Evolutionary conservation across 2,797 vertebrate species (phyloP).

Genomic region (Sandelia bainsii): DNA sequence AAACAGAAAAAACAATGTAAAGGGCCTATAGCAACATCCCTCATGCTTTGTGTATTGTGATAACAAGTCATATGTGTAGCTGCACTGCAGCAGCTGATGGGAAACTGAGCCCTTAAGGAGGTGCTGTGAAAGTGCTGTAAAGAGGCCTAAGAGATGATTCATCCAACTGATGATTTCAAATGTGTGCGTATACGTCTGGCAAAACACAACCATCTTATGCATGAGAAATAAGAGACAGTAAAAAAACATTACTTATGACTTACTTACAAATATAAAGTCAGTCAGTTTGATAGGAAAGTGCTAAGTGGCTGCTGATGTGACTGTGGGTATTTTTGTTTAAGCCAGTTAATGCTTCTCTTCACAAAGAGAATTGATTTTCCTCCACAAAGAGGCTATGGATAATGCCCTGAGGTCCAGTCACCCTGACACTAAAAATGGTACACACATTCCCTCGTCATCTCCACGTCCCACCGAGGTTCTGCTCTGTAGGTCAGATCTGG

Average conservation of each 20-base stretch:
- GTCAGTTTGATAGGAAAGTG: constrained; percentile 25
- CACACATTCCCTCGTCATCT: constrained; percentile 8
- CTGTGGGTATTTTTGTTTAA: constrained; percentile 42
- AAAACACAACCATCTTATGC: constrained; percentile 26
- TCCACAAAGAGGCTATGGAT: constrained; percentile 70
- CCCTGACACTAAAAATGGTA: constrained; percentile 45
- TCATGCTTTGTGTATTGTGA: constrained; percentile 8
- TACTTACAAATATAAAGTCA: constrained; percentile 38
- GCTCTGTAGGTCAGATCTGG: constrained; percentile 36
- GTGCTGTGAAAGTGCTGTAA: constrained; percentile 12
- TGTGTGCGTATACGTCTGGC: background rate
- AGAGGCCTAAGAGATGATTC: constrained; percentile 36
- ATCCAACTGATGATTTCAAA: constrained; percentile 44
- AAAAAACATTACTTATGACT: constrained; percentile 9
- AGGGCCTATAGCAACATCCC: background rate
- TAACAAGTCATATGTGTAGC: constrained; percentile 10
- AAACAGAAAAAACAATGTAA: constrained; percentile 7
- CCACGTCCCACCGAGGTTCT: constrained; percentile 7
- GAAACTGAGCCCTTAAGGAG: constrained; percentile 30
- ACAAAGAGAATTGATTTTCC: constrained; percentile 73
- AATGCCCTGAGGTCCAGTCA: constrained; percentile 67
- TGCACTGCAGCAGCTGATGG: constrained; percentile 23
- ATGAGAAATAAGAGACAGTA: constrained; percentile 18
- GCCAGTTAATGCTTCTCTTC: constrained; percentile 54
- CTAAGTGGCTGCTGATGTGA: constrained; percentile 48